Conservation (phyloP, 2,113 vertebrate genomes). For the Solenodon paradoxus region DNA sequence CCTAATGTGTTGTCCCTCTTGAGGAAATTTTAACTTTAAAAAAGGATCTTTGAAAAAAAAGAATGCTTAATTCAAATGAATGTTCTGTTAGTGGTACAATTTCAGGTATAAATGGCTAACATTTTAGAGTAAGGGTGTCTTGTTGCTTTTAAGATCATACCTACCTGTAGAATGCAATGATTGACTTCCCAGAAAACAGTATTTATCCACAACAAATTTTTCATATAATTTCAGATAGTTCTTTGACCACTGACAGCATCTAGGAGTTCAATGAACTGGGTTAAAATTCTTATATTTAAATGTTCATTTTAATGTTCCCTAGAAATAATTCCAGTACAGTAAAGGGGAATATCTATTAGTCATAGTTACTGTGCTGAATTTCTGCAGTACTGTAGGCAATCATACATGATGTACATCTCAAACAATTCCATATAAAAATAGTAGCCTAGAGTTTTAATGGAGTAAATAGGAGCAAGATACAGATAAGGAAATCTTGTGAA, state of each 20-base stretch:
- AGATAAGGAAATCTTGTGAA: not conserved
- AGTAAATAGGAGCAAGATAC: not conserved
- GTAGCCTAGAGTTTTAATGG: not conserved
- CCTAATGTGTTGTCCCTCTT: not conserved
- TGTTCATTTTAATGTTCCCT: slow-evolving; percentile 10
- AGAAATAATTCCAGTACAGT: not conserved
- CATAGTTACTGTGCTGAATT: not conserved
- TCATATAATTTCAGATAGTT: not conserved
- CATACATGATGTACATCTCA: not conserved
- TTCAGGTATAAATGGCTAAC: not conserved
- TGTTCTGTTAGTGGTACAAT: not conserved
- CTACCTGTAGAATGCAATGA: not conserved
- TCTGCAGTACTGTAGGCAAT: not conserved
- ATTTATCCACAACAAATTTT: not conserved
- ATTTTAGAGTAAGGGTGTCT: not conserved
- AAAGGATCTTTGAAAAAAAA: not conserved
- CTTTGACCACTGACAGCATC: not conserved
- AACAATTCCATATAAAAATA: slow-evolving; percentile 18
- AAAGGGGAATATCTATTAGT: not conserved
- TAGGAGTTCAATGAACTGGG: not conserved
- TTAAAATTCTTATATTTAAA: not conserved
- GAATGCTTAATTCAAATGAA: not conserved
- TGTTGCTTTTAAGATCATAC: not conserved
- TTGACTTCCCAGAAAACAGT: not conserved
- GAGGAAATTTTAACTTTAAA: not conserved